phyloP scores from a whole-genome alignment of 64 coral and sea anemone genomes.

The Trachythela sp. region DNA sequence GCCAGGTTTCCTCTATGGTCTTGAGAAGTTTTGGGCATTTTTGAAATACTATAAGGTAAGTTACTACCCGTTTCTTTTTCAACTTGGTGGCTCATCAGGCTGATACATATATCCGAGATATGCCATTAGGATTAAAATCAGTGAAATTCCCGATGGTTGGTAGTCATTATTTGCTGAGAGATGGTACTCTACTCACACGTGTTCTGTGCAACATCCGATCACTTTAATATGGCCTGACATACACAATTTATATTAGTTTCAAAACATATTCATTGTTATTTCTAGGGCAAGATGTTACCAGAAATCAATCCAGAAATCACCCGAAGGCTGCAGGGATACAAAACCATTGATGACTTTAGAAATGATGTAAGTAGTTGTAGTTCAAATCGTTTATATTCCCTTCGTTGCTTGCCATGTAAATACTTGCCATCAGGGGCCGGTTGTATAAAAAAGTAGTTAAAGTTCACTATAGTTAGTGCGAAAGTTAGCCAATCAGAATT shows the following conservation, averaged over 20 bases:
- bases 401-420: not conserved
- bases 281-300: slow-evolving; percentile 72
- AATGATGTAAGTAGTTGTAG: slow-evolving; percentile 71
- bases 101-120: too few relatives aligned
- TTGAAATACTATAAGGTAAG: slow-evolving; percentile 96
- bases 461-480: too few relatives aligned
- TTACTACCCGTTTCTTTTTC: not conserved
- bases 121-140: too few relatives aligned
- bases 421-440: too few relatives aligned
- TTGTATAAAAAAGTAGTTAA: too few relatives aligned
- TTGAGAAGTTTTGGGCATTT: slow-evolving; percentile 99
- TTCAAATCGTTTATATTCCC: not conserved
- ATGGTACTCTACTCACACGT: too few relatives aligned
- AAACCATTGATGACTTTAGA: slow-evolving; percentile 97
- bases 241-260: too few relatives aligned
- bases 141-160: too few relatives aligned
- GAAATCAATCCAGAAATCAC: slow-evolving; percentile 81
- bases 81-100: not conserved
- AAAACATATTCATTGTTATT: not conserved
- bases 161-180: too few relatives aligned
- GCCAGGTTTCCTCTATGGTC: slow-evolving; percentile 85
- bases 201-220: too few relatives aligned
- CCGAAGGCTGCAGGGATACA: slow-evolving; percentile 76
- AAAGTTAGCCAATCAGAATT: too few relatives aligned
- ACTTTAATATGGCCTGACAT: too few relatives aligned